These are phyloP conservation scores for Dione vanillae DNA, from an alignment of 2,888 invertebrate species.

Conservation along the genomic window DNA sequence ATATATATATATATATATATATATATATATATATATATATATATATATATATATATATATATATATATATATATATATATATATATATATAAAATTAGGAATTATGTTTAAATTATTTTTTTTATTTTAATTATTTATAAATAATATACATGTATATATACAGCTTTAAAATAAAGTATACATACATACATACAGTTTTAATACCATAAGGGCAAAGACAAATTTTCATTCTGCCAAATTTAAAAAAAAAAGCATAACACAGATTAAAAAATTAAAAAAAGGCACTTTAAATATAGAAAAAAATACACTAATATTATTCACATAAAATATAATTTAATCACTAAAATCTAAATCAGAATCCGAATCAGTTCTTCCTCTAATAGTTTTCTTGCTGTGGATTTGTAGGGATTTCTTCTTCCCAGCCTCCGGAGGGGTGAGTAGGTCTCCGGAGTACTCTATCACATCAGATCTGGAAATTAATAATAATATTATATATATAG, in stretches of 20 bases:
- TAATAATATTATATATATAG: no score
- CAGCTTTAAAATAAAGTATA: no score
- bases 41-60: no score
- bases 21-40: no score
- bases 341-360: slow-evolving; percentile 84
- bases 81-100: no score
- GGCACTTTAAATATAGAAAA: background rate
- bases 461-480: slow-evolving; percentile 75
- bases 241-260: background rate
- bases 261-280: background rate
- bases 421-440: slow-evolving; percentile 85
- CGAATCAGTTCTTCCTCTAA: slow-evolving; percentile 74
- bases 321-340: slow-evolving; percentile 61
- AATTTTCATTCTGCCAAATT: background rate
- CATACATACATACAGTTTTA: background rate
- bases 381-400: slow-evolving; percentile 81
- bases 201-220: background rate
- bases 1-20: no score
- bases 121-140: no score
- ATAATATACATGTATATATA: no score
- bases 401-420: slow-evolving; percentile 72
- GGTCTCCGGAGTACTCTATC: slow-evolving; percentile 88
- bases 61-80: no score
- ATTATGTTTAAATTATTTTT: no score
- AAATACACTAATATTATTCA: slow-evolving; percentile 1